Conservation (phyloP, 2,113 vertebrate species). For the Ranitomeya variabilis region DNA sequence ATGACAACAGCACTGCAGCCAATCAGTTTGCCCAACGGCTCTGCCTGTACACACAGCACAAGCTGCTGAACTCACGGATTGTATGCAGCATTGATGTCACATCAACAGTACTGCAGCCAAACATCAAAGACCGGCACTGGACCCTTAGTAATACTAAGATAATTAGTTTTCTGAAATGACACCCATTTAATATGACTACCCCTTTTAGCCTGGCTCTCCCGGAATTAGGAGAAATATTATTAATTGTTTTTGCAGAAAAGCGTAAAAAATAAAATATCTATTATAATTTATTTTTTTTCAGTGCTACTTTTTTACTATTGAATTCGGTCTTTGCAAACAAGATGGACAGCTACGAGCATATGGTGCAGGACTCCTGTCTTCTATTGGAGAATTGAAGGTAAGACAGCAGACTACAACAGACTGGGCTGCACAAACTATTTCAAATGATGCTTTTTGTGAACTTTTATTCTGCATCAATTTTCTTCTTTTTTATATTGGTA, state of each 20-base stretch:
- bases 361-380: conserved; percentile 93
- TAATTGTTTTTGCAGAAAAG: neutral
- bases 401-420: neutral
- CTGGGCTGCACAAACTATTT: neutral
- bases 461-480: neutral
- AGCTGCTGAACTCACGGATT: no score
- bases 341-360: conserved; percentile 95
- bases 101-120: no score
- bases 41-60: no score
- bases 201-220: neutral
- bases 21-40: no score
- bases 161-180: no score
- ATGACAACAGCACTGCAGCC: no score
- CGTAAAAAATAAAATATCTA: neutral
- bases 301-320: conserved; percentile 99
- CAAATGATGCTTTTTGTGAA: neutral
- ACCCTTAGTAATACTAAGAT: no score
- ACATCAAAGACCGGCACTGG: no score
- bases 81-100: no score
- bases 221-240: neutral
- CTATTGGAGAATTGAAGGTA: conserved; percentile 95
- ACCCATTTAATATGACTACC: no score
- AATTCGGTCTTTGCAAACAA: conserved; percentile 98
- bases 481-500: neutral
- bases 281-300: conserved; percentile 63